A percentile compares a stretch with the other conserved stretches of the same genome.
Conservation (phyloP, 92 coral and sea anemone species). For the Virgularia gustaviana region DNA sequence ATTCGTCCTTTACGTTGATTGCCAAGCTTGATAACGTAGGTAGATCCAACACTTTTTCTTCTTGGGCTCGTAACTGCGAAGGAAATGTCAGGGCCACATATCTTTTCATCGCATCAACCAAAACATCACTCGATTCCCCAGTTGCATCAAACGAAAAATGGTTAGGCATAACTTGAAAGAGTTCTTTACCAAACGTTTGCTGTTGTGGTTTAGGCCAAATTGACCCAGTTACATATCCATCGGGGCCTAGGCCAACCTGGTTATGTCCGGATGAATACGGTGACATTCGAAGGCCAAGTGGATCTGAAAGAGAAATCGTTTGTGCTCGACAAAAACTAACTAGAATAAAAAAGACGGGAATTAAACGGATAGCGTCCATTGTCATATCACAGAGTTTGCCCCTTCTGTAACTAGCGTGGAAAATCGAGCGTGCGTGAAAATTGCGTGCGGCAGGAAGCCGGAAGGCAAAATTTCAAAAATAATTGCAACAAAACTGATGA, state of each 20-base stretch:
- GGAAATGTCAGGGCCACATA: slow-evolving; percentile 75
- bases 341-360: neutral
- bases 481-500: no score
- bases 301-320: neutral
- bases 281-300: neutral
- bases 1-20: slow-evolving; percentile 57
- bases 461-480: no score
- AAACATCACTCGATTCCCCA: slow-evolving; percentile 70
- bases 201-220: slow-evolving; percentile 86
- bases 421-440: no score
- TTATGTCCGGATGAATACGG: neutral
- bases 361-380: no score
- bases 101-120: slow-evolving; percentile 59
- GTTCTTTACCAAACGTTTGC: slow-evolving; percentile 46
- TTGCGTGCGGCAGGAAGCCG: no score
- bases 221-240: slow-evolving; percentile 73
- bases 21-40: slow-evolving; percentile 51
- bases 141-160: slow-evolving; percentile 50
- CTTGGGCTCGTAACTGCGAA: slow-evolving; percentile 24
- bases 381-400: no score
- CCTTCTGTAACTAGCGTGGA: no score
- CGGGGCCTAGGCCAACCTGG: slow-evolving; percentile 24
- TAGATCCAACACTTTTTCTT: slow-evolving; percentile 17
- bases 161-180: slow-evolving; percentile 48
- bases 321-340: neutral